Evolutionary conservation across 2,888 invertebrate genomes (phyloP), one percentile per base, ranked within the genome.

Genomic region (Abscondita cerata): DNA sequence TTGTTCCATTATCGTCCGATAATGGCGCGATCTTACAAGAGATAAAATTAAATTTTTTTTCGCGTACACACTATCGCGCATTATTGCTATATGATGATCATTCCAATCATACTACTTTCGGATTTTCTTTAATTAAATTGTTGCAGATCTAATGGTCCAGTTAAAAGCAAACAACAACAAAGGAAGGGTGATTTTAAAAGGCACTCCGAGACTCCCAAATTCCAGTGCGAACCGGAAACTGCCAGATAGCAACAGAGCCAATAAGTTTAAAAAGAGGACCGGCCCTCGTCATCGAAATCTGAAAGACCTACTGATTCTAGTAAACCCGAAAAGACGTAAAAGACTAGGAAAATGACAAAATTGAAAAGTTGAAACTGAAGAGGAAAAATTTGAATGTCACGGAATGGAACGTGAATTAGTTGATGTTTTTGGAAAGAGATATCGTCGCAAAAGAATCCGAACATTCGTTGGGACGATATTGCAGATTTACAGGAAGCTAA

Each of bases 401-500:
- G 90, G 89, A 11, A 86, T 91, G 73, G 98, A 98, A 79, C 87
- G 91, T 20, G 98, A 97, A 77, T 84, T 98, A 59, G 96, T 96
- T 12, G 98, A 98, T 75, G 90, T 82, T 81, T 51, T 83, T n/a
- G 85, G 97, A 98, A 81, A 84, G 97, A 72, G 98, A 98, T 81
- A 98, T 98, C 79, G 90, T 99, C n/a, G 70, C 96, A 96, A 83
- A 95, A 95, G 81, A 95, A 98, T 83, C 96, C 96, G 12, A 96
- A 95, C 81, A 95, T 98, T 62, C 87, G 89, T 74, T 98, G 98
- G 98, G 94, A 91, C 73, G 95, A 95, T 77, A 95, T 96, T 76
- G 95, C 95, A 0, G 96, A 95, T 80, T 83, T 96, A 48, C 84
- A 89, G 8, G 95, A 95, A 79, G 95, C 95, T 4, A 96, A 96